A percentile compares a stretch with the other conserved stretches of the same genome.
Conservation (phyloP, 2,888 invertebrate species). For the Megamerina dolium region DNA sequence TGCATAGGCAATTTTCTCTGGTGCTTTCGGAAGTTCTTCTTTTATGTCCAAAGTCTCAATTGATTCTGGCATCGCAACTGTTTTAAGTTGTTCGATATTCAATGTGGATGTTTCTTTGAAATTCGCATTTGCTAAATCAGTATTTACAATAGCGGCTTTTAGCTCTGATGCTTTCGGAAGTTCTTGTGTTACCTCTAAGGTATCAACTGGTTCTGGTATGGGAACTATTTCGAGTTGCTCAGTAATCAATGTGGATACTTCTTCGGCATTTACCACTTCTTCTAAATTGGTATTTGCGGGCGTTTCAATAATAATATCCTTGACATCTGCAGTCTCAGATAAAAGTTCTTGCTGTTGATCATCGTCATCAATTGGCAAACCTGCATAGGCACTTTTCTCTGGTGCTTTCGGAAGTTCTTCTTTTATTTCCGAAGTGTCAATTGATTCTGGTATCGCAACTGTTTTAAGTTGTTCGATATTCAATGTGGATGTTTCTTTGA, state of each 20-base stretch:
- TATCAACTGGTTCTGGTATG: too few species aligned
- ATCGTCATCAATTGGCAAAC: slow-evolving; percentile 37
- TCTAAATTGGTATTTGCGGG: neutral
- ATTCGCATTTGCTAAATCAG: too few species aligned
- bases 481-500: too few species aligned
- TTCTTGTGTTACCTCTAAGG: slow-evolving; percentile 15
- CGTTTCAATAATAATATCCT: neutral
- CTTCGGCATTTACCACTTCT: neutral
- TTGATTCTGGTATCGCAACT: too few species aligned
- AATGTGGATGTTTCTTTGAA: too few species aligned
- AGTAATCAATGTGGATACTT: neutral
- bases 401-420: neutral
- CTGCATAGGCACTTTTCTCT: slow-evolving; percentile 25
- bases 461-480: too few species aligned
- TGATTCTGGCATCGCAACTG: too few species aligned
- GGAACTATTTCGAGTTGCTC: neutral
- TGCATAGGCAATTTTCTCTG: slow-evolving; percentile 25
- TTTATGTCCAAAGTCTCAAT: too few species aligned
- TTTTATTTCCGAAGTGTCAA: too few species aligned
- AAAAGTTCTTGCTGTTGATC: neutral
- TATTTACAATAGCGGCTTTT: slow-evolving; percentile 27
- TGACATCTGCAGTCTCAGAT: neutral
- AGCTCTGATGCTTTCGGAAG: slow-evolving; percentile 31
- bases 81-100: too few species aligned
- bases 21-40: slow-evolving; percentile 2